phyloP scores from a whole-genome alignment of 2,888 invertebrate genomes.

The Chrysolina americana region DNA sequence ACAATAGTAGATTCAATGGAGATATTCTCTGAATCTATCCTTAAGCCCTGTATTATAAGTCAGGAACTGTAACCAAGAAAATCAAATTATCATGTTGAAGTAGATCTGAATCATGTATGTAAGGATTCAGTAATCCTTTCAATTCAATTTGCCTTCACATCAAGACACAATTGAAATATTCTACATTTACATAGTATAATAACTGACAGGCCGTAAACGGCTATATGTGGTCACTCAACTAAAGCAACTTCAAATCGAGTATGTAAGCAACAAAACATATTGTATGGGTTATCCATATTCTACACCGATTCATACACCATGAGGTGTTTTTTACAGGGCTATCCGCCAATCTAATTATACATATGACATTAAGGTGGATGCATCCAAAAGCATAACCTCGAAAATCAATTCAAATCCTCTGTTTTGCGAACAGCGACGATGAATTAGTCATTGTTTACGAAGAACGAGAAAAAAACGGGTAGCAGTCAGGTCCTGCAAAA shows the following conservation, averaged over 20 bases:
- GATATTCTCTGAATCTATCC: not conserved
- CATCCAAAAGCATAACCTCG: too few relatives aligned
- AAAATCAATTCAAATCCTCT: too few relatives aligned
- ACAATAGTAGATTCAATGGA: too few relatives aligned
- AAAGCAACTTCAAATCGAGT: conserved; percentile 18
- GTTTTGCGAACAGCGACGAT: too few relatives aligned
- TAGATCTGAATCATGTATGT: not conserved
- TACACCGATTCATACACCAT: conserved; percentile 12
- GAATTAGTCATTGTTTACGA: too few relatives aligned
- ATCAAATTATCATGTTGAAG: not conserved
- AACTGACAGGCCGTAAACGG: conserved; percentile 3
- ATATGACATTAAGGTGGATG: too few relatives aligned
- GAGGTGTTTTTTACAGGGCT: not conserved
- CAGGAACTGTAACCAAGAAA: not conserved
- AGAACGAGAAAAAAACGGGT: too few relatives aligned
- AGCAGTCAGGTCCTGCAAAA: too few relatives aligned
- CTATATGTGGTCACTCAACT: conserved; percentile 3
- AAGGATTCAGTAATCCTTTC: conserved; percentile 11
- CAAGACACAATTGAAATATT: conserved; percentile 15
- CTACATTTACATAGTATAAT: conserved; percentile 16
- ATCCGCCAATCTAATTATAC: too few relatives aligned
- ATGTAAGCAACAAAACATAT: conserved; percentile 10
- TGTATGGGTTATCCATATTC: conserved; percentile 30
- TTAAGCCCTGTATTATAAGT: not conserved
- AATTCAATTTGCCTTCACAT: conserved; percentile 7